Evolutionary conservation across 2,113 vertebrate species (phyloP).

Genomic region (Orientallactaga bullata): DNA sequence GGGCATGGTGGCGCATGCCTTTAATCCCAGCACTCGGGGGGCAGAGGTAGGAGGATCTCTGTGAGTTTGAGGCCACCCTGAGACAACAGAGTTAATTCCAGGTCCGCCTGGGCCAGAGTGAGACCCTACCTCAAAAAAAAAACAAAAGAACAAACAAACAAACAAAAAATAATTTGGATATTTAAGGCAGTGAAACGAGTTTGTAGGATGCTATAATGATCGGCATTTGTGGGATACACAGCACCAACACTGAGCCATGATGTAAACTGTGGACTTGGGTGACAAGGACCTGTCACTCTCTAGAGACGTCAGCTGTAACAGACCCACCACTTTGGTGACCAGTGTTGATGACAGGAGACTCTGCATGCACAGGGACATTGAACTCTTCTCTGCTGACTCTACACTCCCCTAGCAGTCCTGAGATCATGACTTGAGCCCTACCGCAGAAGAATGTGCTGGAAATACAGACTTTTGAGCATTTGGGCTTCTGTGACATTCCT

Average conservation of each 20-base stretch:
- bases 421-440: background rate
- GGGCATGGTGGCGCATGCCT: too few relatives aligned
- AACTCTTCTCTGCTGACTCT: background rate
- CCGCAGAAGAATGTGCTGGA: background rate
- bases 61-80: too few relatives aligned
- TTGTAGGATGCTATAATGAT: background rate
- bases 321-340: background rate
- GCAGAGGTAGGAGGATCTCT: too few relatives aligned
- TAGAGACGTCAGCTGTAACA: background rate
- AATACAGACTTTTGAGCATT: background rate
- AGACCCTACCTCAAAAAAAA: too few relatives aligned
- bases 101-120: too few relatives aligned
- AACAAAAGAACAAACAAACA: too few relatives aligned
- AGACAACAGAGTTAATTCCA: too few relatives aligned
- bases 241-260: background rate
- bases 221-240: background rate
- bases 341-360: background rate
- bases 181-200: background rate
- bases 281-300: background rate
- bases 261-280: background rate
- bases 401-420: background rate
- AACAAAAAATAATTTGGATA: background rate
- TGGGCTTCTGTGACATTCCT: background rate
- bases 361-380: too few relatives aligned
- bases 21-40: too few relatives aligned